Conservation (phyloP, 2,888 invertebrate genomes). For the Lepidochrysops patricia region DNA sequence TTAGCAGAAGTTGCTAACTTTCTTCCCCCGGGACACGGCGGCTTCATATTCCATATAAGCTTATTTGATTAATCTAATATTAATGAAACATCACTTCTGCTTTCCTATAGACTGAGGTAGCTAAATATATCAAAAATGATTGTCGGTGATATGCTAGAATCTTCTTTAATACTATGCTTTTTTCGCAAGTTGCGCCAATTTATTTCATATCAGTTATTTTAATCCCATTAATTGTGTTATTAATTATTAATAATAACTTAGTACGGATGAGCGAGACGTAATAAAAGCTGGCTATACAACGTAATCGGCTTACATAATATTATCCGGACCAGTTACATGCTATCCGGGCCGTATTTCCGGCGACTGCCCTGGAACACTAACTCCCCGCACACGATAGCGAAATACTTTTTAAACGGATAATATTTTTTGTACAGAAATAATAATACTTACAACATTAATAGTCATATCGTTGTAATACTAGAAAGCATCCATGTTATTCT, state of each 20-base stretch:
- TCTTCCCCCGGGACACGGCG: not conserved
- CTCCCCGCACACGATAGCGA: not conserved
- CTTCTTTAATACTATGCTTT: too few relatives aligned
- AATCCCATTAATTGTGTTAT: too few relatives aligned
- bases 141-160: too few relatives aligned
- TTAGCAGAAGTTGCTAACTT: not conserved
- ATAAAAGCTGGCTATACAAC: not conserved
- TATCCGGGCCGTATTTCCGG: not conserved
- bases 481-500: too few relatives aligned
- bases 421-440: not conserved
- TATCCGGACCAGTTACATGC: not conserved
- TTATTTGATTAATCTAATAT: constrained; percentile 6
- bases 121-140: not conserved
- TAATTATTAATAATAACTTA: not conserved
- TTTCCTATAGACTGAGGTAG: not conserved
- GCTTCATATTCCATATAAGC: not conserved
- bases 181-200: too few relatives aligned
- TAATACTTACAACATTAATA: not conserved
- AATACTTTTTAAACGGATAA: not conserved
- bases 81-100: not conserved
- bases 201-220: too few relatives aligned
- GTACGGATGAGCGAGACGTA: not conserved
- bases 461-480: too few relatives aligned
- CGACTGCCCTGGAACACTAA: not conserved
- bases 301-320: constrained; percentile 1